Percentiles rank a stretch among this genome's conserved stretches.
These are phyloP conservation scores for Mareca penelope DNA, from an alignment of 2,797 vertebrate species.

Conservation along the genomic window DNA sequence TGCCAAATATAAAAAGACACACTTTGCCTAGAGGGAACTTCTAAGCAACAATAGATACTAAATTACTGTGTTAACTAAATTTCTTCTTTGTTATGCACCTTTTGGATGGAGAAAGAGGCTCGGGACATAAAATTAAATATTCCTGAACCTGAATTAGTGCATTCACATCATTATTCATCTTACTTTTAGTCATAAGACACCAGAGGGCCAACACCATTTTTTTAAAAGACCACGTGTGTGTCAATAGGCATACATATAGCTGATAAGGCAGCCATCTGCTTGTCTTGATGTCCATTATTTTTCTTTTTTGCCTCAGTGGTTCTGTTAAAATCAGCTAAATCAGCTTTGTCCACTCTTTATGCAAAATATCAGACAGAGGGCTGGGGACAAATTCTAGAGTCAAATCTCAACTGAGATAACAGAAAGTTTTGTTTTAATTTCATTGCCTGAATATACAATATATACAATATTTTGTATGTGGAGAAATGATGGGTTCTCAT, in stretches of 20 bases:
- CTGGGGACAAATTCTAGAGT: neutral
- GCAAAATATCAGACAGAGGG: neutral
- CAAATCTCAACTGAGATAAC: neutral
- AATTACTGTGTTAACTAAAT: neutral
- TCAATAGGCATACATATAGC: neutral
- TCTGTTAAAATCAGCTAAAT: neutral
- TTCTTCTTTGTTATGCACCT: neutral
- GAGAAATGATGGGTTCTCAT: neutral
- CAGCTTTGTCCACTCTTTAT: neutral
- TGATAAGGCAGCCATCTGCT: neutral
- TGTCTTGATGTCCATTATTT: neutral
- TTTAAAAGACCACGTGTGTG: neutral
- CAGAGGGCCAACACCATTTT: fast-evolving
- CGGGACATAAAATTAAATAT: neutral
- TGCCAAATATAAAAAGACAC: neutral
- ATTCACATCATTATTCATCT: neutral
- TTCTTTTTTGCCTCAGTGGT: neutral
- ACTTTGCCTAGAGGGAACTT: neutral
- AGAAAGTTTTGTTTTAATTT: neutral
- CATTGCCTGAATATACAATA: neutral
- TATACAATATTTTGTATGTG: neutral
- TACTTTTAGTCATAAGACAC: neutral
- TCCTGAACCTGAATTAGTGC: neutral
- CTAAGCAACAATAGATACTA: neutral
- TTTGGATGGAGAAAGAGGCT: neutral